Percentiles rank a stretch among this genome's conserved stretches.
Conservation (phyloP, 2,113 vertebrate genomes). For the Plotosus lineatus region DNA sequence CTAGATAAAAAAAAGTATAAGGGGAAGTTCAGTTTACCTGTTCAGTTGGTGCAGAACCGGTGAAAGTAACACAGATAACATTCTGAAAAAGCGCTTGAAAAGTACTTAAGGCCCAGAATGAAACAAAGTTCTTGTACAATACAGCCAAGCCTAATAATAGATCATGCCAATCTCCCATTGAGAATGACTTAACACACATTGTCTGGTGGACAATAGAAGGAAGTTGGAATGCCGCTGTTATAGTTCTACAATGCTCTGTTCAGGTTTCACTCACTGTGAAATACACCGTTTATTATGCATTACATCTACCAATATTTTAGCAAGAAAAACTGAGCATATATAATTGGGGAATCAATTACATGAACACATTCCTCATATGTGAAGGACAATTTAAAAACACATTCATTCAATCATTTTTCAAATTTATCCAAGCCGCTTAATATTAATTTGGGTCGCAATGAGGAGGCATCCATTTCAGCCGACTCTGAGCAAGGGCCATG, state of each 20-base stretch:
- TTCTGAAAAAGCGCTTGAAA: neutral
- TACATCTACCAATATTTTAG: neutral
- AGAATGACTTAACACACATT: constrained; percentile 1
- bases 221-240: constrained; percentile 20
- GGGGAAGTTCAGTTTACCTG: neutral
- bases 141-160: constrained; percentile 1
- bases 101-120: neutral
- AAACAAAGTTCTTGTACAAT: neutral
- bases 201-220: neutral
- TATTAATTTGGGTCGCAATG: too few relatives aligned
- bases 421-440: too few relatives aligned
- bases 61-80: neutral
- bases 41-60: neutral
- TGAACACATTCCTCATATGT: neutral
- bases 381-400: neutral
- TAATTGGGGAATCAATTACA: neutral
- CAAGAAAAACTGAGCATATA: neutral
- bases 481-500: too few relatives aligned
- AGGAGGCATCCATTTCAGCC: too few relatives aligned
- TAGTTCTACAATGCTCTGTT: neutral
- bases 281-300: neutral
- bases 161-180: neutral
- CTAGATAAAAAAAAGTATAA: neutral
- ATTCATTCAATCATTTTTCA: too few relatives aligned
- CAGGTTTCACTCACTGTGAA: neutral